Base-by-base conservation (phyloP, 2,888 invertebrate species). In the Carcina quercana region DNA sequence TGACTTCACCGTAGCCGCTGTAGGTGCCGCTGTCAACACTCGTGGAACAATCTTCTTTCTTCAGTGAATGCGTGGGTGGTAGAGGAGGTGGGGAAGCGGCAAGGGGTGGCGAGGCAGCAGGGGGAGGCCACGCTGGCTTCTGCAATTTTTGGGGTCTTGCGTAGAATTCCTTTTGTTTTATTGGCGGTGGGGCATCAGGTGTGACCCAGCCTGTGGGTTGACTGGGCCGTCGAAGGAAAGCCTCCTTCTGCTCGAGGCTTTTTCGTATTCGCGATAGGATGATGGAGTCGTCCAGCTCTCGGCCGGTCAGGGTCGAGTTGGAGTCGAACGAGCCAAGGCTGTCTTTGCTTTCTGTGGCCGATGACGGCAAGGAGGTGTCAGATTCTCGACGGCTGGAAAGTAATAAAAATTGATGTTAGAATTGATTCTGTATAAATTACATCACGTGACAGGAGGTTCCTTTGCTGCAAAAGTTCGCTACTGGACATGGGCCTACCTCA, bases 211-310 rank as follows among this genome's bases (percentile, higher is more conserved):
- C 87, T 33, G 83, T 86, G 13, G 90, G 89, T 53, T 89, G 87
- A 64, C 85, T 89, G 53, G 92, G 91, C 46, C 92, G 86, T 61
- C 91, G 87, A 37, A 96, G 85, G 71, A 96, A 96, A 54, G 95
- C 95, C 66, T 95, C 95, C 68, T 95, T 95, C 62, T 95, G 93
- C 62, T 95, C 94, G 55, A 93, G 90, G 59, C 93, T 94, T 67
- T 92, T 93, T 47, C 93, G 87, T 64, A 94, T 86, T 74, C 93
- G 88, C 43, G 89, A 89, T 86, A 93, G 89, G 53, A 89, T 88
- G 27, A 89, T 85, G 35, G 90, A 90, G 69, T 91, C 91, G 64
- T 91, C 90, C 42, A 88, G 83, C 49, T 89, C 88, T 56, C 87
- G 86, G 35, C 89, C 89, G 22, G 90, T 88, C 30, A 89, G 73